Evolutionary conservation across 2,888 invertebrate species (phyloP).

Genomic region (Ischnura elegans): DNA sequence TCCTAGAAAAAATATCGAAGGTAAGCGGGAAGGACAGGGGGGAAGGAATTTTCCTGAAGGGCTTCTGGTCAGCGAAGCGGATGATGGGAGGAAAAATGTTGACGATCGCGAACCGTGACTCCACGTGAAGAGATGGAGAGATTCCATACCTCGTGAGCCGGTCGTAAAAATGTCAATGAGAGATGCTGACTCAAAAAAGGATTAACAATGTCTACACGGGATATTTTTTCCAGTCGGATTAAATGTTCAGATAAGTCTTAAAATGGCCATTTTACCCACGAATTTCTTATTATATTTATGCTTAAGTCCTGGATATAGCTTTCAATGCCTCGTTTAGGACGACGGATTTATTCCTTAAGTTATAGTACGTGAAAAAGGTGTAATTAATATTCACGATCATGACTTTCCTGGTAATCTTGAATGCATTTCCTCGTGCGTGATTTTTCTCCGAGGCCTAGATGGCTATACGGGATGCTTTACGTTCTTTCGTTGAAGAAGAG

Average conservation of each 20-base stretch:
- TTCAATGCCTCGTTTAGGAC: not conserved
- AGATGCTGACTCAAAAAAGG: not conserved
- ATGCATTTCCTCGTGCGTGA: too few relatives aligned
- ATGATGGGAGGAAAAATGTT: slow-evolving; percentile 45
- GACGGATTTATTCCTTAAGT: not conserved
- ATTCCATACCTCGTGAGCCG: not conserved
- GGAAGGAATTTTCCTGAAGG: slow-evolving; percentile 20
- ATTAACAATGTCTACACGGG: not conserved
- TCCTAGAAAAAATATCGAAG: not conserved
- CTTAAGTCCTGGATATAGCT: not conserved
- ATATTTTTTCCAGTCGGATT: too few relatives aligned
- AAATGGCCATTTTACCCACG: not conserved
- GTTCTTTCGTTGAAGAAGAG: too few relatives aligned
- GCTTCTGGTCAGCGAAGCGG: slow-evolving; percentile 60
- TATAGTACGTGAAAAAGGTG: too few relatives aligned
- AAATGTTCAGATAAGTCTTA: too few relatives aligned
- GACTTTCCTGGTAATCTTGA: too few relatives aligned
- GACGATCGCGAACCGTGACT: slow-evolving; percentile 59
- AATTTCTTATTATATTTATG: not conserved
- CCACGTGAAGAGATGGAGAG: slow-evolving; percentile 30
- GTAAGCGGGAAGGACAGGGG: not conserved
- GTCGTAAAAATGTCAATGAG: slow-evolving; percentile 47
- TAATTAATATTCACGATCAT: too few relatives aligned
- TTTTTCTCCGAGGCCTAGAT: too few relatives aligned
- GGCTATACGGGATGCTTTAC: too few relatives aligned